Percentiles rank a stretch among this genome's conserved stretches.
Conservation (phyloP, 2,113 vertebrate genomes). For the Phoenicopterus ruber region DNA sequence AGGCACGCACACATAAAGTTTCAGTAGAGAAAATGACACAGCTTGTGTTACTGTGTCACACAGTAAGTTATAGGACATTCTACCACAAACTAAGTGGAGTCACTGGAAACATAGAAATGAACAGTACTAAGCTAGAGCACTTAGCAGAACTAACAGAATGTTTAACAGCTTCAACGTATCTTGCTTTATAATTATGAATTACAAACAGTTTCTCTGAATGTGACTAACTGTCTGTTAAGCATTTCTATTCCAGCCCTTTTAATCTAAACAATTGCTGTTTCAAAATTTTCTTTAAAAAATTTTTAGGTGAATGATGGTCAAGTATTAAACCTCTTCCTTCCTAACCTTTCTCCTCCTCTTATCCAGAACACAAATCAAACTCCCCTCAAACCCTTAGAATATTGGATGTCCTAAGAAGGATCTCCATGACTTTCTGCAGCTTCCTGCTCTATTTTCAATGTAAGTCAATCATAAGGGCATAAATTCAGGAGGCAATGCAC, state of each 20-base stretch:
- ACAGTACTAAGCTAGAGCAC: neutral
- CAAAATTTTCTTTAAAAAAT: neutral
- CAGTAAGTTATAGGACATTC: neutral
- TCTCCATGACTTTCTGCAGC: accelerated
- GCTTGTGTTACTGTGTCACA: neutral
- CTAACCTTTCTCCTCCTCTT: neutral
- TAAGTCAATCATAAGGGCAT: neutral
- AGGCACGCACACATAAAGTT: accelerated
- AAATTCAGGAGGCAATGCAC: neutral
- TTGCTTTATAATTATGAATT: neutral
- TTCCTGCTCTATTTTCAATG: neutral
- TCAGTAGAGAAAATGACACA: neutral
- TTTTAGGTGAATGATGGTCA: neutral
- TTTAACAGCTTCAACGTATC: neutral
- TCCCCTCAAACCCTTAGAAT: neutral
- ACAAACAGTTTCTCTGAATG: neutral
- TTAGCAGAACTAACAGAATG: neutral
- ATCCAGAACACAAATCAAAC: neutral
- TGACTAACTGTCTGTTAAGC: neutral
- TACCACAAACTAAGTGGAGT: neutral
- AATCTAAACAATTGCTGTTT: neutral
- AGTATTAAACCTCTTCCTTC: neutral
- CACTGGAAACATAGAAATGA: neutral
- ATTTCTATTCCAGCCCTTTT: neutral
- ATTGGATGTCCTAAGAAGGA: neutral